Evolutionary conservation across 2,888 invertebrate genomes (phyloP).

Genomic region (Rotaria macrura): DNA sequence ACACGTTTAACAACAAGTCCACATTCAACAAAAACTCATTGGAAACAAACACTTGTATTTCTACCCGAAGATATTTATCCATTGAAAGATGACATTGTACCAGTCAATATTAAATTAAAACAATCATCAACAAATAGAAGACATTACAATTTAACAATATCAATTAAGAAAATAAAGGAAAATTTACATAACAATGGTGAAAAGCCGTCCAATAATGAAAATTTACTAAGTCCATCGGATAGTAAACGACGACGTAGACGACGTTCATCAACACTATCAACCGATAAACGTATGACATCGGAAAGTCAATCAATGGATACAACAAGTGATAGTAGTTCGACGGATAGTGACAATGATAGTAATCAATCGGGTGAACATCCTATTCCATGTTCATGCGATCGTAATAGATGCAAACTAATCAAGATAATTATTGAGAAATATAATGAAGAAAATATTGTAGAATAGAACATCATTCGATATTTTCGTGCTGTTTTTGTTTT

Average conservation of each 20-base stretch:
- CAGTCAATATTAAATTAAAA: constrained; percentile 6
- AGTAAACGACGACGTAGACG: neutral
- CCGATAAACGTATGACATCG: neutral
- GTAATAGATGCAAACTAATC: constrained; percentile 40
- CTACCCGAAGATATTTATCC: constrained; percentile 60
- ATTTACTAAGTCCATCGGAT: neutral
- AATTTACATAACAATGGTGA: neutral
- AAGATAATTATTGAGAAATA: constrained; percentile 41
- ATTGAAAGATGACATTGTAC: constrained; percentile 55
- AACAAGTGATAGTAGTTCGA: neutral
- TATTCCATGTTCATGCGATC: constrained; percentile 41
- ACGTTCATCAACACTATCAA: constrained; percentile 23
- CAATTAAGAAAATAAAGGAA: neutral
- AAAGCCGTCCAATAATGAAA: neutral
- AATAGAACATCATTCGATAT: neutral
- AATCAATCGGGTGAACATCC: constrained; percentile 38
- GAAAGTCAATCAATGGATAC: neutral
- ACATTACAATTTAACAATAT: neutral
- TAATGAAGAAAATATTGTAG: constrained; percentile 35
- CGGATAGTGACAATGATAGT: neutral
- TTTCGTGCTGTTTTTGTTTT: neutral
- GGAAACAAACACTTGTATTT: constrained; percentile 86
- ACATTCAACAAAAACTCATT: constrained; percentile 66
- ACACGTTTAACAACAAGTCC: constrained; percentile 71
- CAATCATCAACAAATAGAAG: neutral